Evolutionary conservation across 2,113 vertebrate genomes (phyloP).

Genomic region (Leptobrachium leishanense): DNA sequence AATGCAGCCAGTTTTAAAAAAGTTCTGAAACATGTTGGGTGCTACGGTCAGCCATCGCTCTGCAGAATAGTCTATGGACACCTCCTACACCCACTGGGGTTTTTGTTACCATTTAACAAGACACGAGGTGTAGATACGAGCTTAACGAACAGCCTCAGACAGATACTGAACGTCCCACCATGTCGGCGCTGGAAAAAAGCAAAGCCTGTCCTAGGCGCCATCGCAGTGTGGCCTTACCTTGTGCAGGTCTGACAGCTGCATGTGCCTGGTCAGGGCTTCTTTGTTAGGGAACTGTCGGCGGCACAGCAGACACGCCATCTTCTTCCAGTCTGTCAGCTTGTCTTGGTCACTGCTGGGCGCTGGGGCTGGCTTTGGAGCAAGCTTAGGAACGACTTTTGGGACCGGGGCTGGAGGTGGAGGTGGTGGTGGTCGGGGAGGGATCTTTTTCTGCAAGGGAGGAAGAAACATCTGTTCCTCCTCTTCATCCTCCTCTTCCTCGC

Average conservation of each 20-base stretch:
- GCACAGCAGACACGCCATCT: constrained; percentile 92
- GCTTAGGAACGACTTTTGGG: neutral
- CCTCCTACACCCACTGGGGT: too few relatives aligned
- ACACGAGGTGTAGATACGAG: too few relatives aligned
- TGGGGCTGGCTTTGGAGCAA: neutral
- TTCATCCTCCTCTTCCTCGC: constrained; percentile 91
- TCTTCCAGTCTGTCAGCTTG: constrained; percentile 94
- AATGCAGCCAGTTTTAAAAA: too few relatives aligned
- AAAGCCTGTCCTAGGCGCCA: neutral
- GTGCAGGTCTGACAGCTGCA: constrained; percentile 95
- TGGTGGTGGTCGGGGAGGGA: constrained; percentile 54
- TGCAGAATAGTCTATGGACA: too few relatives aligned
- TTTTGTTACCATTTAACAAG: too few relatives aligned
- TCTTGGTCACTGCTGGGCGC: constrained; percentile 69
- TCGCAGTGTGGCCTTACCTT: constrained; percentile 73
- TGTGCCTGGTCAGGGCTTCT: constrained; percentile 87
- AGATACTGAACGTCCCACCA: rapidly evolving
- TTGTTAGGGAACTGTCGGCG: constrained; percentile 94
- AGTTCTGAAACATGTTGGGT: too few relatives aligned
- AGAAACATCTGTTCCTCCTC: constrained; percentile 86
- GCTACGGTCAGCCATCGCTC: too few relatives aligned
- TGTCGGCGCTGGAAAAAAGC: neutral
- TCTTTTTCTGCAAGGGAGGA: constrained; percentile 17
- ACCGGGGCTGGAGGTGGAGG: constrained; percentile 40
- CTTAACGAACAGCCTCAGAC: too few relatives aligned